These are phyloP conservation scores for Eulemur albifrons DNA, from an alignment of 2,797 vertebrate species.

Conservation along the genomic window DNA sequence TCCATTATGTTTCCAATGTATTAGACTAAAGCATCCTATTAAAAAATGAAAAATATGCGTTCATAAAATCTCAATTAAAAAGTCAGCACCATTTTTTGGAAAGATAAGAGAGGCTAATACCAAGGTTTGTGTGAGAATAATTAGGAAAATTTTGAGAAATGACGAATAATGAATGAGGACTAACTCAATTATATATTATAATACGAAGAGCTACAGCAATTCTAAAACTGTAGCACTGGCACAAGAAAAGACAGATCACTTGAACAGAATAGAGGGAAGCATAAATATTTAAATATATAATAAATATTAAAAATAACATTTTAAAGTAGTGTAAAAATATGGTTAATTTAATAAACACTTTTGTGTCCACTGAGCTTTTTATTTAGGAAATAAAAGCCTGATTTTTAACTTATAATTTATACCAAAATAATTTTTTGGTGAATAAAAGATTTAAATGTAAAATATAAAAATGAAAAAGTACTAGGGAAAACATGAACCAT, in stretches of 20 bases:
- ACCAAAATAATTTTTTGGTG: neutral
- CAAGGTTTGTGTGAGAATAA: neutral
- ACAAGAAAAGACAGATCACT: neutral
- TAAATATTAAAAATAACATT: conserved; percentile 2
- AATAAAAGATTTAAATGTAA: neutral
- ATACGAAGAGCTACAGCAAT: neutral
- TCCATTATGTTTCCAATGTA: neutral
- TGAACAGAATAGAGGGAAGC: neutral
- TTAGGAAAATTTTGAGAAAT: neutral
- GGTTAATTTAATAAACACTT: neutral
- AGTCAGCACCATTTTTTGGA: neutral
- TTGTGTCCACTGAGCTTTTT: neutral
- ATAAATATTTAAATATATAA: neutral
- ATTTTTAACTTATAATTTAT: neutral
- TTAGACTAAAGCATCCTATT: neutral
- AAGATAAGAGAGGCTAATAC: neutral
- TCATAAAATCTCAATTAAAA: neutral
- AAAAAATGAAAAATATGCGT: neutral
- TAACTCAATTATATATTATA: neutral
- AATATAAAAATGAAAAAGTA: neutral
- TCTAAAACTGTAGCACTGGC: neutral
- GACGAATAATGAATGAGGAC: neutral
- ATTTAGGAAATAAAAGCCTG: neutral
- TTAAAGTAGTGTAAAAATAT: neutral
- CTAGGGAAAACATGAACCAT: neutral